Conservation (phyloP, 92 coral and sea anemone species). For the Blastomussa wellsi region DNA sequence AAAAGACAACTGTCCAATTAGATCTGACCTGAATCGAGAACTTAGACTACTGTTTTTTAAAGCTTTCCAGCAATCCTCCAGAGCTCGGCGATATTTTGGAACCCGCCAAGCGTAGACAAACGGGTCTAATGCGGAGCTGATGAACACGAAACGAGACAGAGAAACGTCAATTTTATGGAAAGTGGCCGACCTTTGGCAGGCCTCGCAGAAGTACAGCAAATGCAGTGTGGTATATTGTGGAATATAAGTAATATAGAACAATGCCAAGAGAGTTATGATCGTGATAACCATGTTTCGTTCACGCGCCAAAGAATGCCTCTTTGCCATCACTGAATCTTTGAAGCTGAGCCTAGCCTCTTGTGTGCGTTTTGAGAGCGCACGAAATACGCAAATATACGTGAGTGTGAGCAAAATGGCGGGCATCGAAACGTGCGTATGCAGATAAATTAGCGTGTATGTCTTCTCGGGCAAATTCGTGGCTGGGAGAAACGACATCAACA, state of each 20-base stretch:
- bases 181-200: slow-evolving; percentile 28
- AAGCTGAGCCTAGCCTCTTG: neutral
- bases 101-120: slow-evolving; percentile 36
- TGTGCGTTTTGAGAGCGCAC: slow-evolving; percentile 29
- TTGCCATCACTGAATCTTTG: neutral
- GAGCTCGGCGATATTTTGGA: slow-evolving; percentile 38
- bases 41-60: neutral
- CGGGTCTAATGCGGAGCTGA: slow-evolving; percentile 41
- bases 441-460: slow-evolving; percentile 40
- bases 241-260: slow-evolving; percentile 34
- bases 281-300: slow-evolving; percentile 24
- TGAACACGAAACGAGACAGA: slow-evolving; percentile 20
- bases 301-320: neutral
- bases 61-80: neutral
- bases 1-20: neutral
- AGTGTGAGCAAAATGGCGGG: slow-evolving; percentile 44
- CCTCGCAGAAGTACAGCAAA: slow-evolving; percentile 18
- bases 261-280: slow-evolving; percentile 9
- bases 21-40: neutral
- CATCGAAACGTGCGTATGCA: slow-evolving; percentile 55
- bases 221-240: slow-evolving; percentile 33
- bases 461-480: slow-evolving; percentile 35
- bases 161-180: slow-evolving; percentile 16
- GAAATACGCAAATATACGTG: slow-evolving; percentile 31
- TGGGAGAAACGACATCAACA: slow-evolving; percentile 51